Percentiles rank a stretch among this genome's conserved stretches.
Conservation (phyloP, 1,140 invertebrate species). For the Drosophila grimshawi region DNA sequence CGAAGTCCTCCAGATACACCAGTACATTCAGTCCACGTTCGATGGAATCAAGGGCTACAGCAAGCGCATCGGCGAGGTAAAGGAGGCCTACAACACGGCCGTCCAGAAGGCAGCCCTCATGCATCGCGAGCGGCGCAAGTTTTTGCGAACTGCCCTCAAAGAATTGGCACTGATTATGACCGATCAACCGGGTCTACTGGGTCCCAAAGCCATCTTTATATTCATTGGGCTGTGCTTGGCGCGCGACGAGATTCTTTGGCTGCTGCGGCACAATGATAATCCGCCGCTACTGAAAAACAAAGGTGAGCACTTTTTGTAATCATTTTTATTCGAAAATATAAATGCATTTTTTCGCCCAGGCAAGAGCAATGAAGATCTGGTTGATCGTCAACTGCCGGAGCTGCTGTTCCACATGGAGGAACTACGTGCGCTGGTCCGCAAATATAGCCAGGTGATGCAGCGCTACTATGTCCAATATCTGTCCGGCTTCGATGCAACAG, state of each 20-base stretch:
- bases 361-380: slow-evolving; percentile 94
- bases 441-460: slow-evolving; percentile 98
- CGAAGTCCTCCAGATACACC: slow-evolving; percentile 98
- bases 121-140: slow-evolving; percentile 98
- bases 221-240: slow-evolving; percentile 98
- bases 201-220: slow-evolving; percentile 98
- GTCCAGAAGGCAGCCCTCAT: slow-evolving; percentile 95
- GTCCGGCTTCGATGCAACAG: slow-evolving; percentile 96
- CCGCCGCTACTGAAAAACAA: slow-evolving; percentile 93
- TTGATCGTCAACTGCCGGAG: slow-evolving; percentile 98
- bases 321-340: not conserved
- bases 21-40: slow-evolving; percentile 96
- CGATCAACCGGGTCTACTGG: slow-evolving; percentile 98
- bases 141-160: slow-evolving; percentile 96
- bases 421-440: slow-evolving; percentile 94
- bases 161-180: slow-evolving; percentile 97
- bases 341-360: slow-evolving; percentile 36
- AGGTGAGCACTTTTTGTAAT: slow-evolving; percentile 80
- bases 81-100: slow-evolving; percentile 96
- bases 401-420: slow-evolving; percentile 99
- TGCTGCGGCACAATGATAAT: slow-evolving; percentile 98
- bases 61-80: slow-evolving; percentile 96
- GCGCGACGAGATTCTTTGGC: slow-evolving; percentile 98
- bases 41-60: slow-evolving; percentile 97
- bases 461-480: slow-evolving; percentile 99